These are phyloP conservation scores for Drosophila navojoa DNA, from an alignment of 1,140 invertebrate species.

Conservation along the genomic window DNA sequence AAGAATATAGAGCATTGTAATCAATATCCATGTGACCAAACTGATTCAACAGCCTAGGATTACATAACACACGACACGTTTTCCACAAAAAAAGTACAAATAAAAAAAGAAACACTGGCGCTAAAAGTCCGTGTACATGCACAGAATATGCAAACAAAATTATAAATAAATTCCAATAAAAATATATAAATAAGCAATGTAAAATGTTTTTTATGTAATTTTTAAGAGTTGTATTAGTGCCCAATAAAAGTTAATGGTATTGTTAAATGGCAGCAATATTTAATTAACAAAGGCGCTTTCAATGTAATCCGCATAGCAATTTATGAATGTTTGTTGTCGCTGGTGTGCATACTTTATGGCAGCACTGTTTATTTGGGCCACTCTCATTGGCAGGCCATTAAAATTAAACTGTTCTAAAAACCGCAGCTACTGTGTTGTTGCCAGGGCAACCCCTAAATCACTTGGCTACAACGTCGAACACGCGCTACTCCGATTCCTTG, in stretches of 20 bases:
- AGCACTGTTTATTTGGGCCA: slow-evolving; percentile 32
- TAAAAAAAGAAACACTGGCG: neutral
- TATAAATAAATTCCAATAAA: neutral
- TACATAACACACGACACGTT: neutral
- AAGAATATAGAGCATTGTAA: slow-evolving; percentile 1
- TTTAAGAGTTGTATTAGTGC: neutral
- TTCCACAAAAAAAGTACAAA: too few relatives aligned
- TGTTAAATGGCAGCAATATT: slow-evolving; percentile 3
- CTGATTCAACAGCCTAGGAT: neutral
- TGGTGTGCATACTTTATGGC: slow-evolving; percentile 23
- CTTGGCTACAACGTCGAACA: slow-evolving; percentile 50
- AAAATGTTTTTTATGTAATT: too few relatives aligned
- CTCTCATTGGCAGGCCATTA: slow-evolving; percentile 48
- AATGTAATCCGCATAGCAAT: neutral
- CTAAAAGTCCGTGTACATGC: neutral
- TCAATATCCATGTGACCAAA: neutral
- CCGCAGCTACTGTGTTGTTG: slow-evolving; percentile 21
- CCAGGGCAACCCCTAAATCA: slow-evolving; percentile 66
- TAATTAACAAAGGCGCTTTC: neutral
- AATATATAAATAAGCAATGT: too few relatives aligned
- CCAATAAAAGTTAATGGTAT: neutral
- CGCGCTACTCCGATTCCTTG: slow-evolving; percentile 11
- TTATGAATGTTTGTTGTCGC: slow-evolving; percentile 16
- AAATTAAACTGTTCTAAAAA: slow-evolving; percentile 51
- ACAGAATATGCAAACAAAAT: neutral